These are phyloP conservation scores for Lepus europaeus DNA, from an alignment of 2,113 vertebrate genomes.

Conservation along the genomic window DNA sequence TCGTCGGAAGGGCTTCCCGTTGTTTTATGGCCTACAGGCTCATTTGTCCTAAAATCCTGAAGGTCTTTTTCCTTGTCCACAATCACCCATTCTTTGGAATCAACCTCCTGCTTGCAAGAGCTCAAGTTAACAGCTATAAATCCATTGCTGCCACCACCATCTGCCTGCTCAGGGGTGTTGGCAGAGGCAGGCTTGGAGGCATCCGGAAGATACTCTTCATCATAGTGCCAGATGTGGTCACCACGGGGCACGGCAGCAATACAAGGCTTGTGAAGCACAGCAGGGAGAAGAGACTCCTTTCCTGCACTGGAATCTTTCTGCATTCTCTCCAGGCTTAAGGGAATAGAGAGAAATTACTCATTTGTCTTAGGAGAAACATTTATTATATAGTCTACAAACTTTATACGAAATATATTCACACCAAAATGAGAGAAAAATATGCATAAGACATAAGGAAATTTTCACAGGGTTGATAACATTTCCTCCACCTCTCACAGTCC, in stretches of 20 bases:
- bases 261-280: constrained; percentile 86
- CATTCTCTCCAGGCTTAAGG: constrained; percentile 91
- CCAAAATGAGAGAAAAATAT: background rate
- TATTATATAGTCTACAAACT: constrained; percentile 32
- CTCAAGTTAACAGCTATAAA: constrained; percentile 97
- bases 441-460: background rate
- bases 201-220: constrained; percentile 94
- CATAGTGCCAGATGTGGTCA: constrained; percentile 95
- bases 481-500: background rate
- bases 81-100: constrained; percentile 98
- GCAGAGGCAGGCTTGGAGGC: constrained; percentile 92
- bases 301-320: constrained; percentile 85
- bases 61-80: constrained; percentile 94
- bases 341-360: constrained; percentile 79
- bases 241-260: constrained; percentile 81
- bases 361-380: constrained; percentile 66
- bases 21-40: constrained; percentile 90
- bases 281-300: constrained; percentile 85
- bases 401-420: constrained; percentile 52
- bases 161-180: constrained; percentile 92
- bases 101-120: constrained; percentile 95
- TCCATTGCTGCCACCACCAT: constrained; percentile 93
- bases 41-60: constrained; percentile 90
- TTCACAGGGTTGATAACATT: background rate
- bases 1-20: constrained; percentile 95